Evolutionary conservation across 2,888 invertebrate genomes (phyloP).

Genomic region (Tipula lateralis): DNA sequence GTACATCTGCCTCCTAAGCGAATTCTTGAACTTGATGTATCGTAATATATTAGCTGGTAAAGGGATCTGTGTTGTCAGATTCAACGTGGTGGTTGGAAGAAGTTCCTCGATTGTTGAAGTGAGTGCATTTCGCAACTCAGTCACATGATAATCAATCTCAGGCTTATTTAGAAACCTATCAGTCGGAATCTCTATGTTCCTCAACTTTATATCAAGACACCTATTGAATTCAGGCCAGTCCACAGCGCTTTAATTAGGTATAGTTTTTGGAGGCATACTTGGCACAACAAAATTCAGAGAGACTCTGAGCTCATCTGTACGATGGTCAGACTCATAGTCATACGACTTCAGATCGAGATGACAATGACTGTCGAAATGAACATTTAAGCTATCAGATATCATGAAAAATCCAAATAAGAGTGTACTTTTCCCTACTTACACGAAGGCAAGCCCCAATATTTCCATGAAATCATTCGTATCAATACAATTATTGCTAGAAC

Average conservation of each 20-base stretch:
- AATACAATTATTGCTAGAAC: neutral
- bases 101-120: neutral
- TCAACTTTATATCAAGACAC: neutral
- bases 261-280: neutral
- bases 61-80: neutral
- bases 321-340: neutral
- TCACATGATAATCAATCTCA: neutral
- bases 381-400: neutral
- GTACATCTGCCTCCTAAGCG: neutral
- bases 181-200: neutral
- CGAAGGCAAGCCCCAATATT: neutral
- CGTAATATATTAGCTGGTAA: neutral
- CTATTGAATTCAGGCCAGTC: neutral
- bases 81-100: neutral
- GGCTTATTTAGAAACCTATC: neutral
- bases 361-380: neutral
- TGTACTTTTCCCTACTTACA: neutral
- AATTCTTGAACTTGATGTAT: neutral
- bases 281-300: neutral
- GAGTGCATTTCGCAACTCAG: neutral
- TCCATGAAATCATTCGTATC: neutral
- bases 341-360: neutral
- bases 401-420: neutral
- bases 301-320: neutral
- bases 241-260: neutral